Conservation (phyloP, 2,888 invertebrate species). For the Ectemnius lituratus region DNA sequence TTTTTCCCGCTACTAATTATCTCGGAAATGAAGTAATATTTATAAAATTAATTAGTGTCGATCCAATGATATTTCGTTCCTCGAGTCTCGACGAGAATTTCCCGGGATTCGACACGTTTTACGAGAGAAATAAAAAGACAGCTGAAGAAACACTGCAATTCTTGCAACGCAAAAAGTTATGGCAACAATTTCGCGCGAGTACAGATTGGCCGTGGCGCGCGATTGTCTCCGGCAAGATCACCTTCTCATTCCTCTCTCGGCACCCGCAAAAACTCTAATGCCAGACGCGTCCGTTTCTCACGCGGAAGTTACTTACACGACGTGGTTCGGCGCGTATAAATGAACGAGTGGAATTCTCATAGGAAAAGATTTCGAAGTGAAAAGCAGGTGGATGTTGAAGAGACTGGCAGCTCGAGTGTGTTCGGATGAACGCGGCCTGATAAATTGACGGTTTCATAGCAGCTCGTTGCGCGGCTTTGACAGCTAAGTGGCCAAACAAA, state of each 20-base stretch:
- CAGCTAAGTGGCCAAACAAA: background rate
- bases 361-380: background rate
- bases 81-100: too few relatives aligned
- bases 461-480: background rate
- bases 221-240: background rate
- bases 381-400: background rate
- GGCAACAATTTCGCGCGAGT: background rate
- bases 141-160: too few relatives aligned
- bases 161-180: background rate
- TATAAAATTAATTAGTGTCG: too few relatives aligned
- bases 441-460: constrained; percentile 1
- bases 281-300: background rate
- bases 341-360: background rate
- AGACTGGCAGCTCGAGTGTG: background rate
- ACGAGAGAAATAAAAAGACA: too few relatives aligned
- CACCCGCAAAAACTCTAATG: background rate
- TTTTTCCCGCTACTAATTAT: too few relatives aligned
- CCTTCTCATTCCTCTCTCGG: background rate
- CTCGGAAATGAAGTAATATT: too few relatives aligned
- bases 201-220: background rate
- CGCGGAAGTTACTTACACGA: background rate
- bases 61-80: too few relatives aligned
- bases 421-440: background rate
- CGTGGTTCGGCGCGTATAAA: background rate
- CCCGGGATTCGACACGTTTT: too few relatives aligned